These are phyloP conservation scores for Homarus americanus DNA, from an alignment of 1,140 invertebrate species.

Conservation along the genomic window DNA sequence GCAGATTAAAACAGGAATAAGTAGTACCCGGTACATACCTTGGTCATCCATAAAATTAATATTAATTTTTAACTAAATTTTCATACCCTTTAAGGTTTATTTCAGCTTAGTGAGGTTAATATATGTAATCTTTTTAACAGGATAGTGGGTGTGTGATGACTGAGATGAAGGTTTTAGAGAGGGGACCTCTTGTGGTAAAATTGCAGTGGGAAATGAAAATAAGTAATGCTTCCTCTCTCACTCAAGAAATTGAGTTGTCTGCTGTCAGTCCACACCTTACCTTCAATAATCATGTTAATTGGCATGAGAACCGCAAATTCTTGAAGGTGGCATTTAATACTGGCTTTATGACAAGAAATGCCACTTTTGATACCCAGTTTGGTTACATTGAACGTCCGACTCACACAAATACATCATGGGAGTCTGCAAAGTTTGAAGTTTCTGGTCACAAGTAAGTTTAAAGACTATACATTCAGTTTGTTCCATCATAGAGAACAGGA, in stretches of 20 bases:
- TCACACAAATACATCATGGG: constrained; percentile 82
- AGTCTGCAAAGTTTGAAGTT: constrained; percentile 81
- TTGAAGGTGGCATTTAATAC: constrained; percentile 78
- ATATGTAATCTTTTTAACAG: not conserved
- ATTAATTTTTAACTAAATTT: no score
- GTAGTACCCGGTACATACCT: no score
- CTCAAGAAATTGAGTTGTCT: constrained; percentile 67
- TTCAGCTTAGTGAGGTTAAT: no score
- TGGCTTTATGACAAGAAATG: constrained; percentile 75
- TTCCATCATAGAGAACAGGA: not conserved
- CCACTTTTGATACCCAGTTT: constrained; percentile 81
- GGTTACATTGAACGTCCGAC: constrained; percentile 80
- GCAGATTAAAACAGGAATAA: no score
- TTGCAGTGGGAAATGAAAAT: constrained; percentile 58
- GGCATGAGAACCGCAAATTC: constrained; percentile 81
- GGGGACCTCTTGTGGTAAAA: constrained; percentile 39
- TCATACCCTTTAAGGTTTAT: no score
- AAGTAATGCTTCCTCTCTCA: constrained; percentile 48
- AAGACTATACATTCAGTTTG: not conserved
- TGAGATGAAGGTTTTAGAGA: constrained; percentile 42
- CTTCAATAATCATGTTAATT: constrained; percentile 79
- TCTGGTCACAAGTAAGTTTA: constrained; percentile 79
- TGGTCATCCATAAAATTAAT: no score
- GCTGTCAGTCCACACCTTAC: constrained; percentile 79
- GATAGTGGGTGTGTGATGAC: constrained; percentile 9